Evolutionary conservation across 2,113 vertebrate species (phyloP).

Genomic region (Sinosuthora webbiana): DNA sequence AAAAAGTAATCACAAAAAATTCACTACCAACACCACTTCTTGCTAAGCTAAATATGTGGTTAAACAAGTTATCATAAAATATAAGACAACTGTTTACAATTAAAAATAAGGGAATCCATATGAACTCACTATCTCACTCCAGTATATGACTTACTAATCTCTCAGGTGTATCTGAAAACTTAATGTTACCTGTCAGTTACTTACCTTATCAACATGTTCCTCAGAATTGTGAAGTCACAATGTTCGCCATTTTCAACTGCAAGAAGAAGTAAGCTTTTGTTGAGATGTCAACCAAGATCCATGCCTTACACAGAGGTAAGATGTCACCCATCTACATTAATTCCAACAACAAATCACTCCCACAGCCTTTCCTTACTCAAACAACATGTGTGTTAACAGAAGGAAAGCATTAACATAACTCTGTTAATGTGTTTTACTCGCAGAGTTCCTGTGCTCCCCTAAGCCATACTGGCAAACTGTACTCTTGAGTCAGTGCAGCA

Average conservation of each 20-base stretch:
- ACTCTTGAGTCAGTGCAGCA: not conserved
- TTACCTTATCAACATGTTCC: slow-evolving; percentile 99
- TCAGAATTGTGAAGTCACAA: slow-evolving; percentile 98
- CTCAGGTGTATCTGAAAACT: not conserved
- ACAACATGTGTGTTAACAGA: not conserved
- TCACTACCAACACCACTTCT: not conserved
- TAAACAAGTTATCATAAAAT: not conserved
- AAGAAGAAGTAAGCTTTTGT: not conserved
- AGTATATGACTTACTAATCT: not conserved
- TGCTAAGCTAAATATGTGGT: not conserved
- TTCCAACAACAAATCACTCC: not conserved
- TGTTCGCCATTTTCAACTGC: slow-evolving; percentile 97
- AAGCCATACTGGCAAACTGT: not conserved
- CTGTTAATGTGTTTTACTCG: not conserved
- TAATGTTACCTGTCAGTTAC: not conserved
- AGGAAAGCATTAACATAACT: not conserved
- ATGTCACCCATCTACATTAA: not conserved
- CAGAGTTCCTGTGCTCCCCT: not conserved
- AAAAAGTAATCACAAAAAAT: not conserved
- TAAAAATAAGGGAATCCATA: not conserved
- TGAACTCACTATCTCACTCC: not conserved
- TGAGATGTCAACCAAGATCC: not conserved
- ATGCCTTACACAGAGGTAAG: not conserved
- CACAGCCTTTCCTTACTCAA: not conserved
- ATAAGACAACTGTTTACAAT: not conserved